A percentile compares a stretch with the other conserved stretches of the same genome.
Conservation (phyloP, 2,888 invertebrate species). For the Campopleginae sp. region DNA sequence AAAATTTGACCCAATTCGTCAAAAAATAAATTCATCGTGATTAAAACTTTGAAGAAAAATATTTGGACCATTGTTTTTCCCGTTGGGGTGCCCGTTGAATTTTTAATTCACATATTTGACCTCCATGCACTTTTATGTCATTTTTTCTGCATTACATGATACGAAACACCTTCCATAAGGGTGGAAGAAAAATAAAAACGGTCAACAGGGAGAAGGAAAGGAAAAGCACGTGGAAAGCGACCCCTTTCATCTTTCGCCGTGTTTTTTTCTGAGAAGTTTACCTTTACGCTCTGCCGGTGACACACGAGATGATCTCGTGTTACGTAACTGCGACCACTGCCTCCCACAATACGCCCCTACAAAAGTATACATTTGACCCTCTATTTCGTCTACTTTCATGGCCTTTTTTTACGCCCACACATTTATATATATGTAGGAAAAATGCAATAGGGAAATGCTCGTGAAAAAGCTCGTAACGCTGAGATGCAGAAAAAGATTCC, state of each 20-base stretch:
- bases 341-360: conserved; percentile 61
- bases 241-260: conserved; percentile 42
- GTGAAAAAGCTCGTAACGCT: conserved; percentile 14
- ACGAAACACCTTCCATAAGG: conserved; percentile 6
- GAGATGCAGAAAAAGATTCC: conserved; percentile 22
- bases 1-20: too few relatives aligned
- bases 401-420: conserved; percentile 1
- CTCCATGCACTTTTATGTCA: conserved; percentile 12
- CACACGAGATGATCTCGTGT: conserved; percentile 59
- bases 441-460: background rate
- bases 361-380: background rate
- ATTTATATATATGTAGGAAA: background rate
- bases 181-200: conserved; percentile 26
- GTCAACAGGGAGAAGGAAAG: conserved; percentile 37
- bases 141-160: conserved; percentile 4
- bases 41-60: background rate
- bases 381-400: background rate
- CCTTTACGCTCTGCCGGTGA: conserved; percentile 47
- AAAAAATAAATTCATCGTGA: background rate
- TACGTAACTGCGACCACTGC: conserved; percentile 43
- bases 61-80: background rate
- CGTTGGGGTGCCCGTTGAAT: background rate
- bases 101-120: background rate
- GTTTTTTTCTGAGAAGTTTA: conserved; percentile 18
- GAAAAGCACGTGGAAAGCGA: conserved; percentile 55